A percentile compares a stretch with the other conserved stretches of the same genome.
Evolutionary conservation across 2,888 invertebrate species (phyloP).

Genomic region (Synergus umbraculus): DNA sequence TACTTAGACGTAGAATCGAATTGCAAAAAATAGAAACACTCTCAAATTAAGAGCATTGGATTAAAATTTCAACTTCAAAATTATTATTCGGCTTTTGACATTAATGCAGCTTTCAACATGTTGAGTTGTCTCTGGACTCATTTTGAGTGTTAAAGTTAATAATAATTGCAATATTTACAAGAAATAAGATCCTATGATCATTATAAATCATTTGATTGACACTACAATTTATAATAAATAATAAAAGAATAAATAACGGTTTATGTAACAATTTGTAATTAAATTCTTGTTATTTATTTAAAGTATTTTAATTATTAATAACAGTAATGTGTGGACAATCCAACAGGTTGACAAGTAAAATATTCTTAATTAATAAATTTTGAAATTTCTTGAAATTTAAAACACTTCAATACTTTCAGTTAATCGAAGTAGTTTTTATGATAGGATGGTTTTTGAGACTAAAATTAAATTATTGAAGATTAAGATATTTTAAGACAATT

Average conservation of each 20-base stretch:
- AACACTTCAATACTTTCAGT: too few relatives aligned
- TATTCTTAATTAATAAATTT: not conserved
- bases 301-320: conserved; percentile 24
- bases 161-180: conserved; percentile 33
- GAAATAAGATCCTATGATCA: conserved; percentile 13
- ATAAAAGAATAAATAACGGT: conserved; percentile 37
- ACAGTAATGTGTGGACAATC: conserved; percentile 3
- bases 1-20: not conserved
- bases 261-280: conserved; percentile 27
- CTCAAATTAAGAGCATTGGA: not conserved
- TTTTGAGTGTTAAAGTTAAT: not conserved
- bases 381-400: too few relatives aligned
- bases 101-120: not conserved
- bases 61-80: not conserved
- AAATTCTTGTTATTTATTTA: not conserved
- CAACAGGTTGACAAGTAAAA: conserved; percentile 14
- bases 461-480: too few relatives aligned
- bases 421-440: too few relatives aligned
- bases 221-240: conserved; percentile 29
- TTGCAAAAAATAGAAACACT: not conserved
- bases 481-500: too few relatives aligned
- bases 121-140: conserved; percentile 1
- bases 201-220: conserved; percentile 8
- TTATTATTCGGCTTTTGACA: not conserved
- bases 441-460: too few relatives aligned